These are phyloP conservation scores for Antennarius maculatus DNA, from an alignment of 2,797 vertebrate genomes.

Conservation along the genomic window DNA sequence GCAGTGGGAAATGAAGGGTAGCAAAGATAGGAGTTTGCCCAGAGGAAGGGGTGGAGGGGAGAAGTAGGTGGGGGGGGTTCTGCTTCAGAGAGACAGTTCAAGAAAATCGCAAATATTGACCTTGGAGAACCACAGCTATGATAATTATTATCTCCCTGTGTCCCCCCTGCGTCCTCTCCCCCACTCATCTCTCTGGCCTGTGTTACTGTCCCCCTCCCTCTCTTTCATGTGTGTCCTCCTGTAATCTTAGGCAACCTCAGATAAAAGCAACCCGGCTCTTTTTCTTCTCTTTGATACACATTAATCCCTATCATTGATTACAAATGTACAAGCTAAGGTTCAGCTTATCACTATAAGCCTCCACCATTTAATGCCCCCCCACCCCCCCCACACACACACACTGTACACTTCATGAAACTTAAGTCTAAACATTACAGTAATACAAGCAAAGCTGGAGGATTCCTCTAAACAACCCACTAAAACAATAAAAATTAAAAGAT, in stretches of 20 bases:
- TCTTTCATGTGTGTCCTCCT: conserved; percentile 58
- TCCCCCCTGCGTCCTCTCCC: conserved; percentile 10
- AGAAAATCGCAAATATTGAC: conserved; percentile 75
- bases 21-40: conserved; percentile 48
- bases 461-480: not conserved
- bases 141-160: conserved; percentile 65
- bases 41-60: conserved; percentile 40
- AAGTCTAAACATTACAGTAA: conserved; percentile 6
- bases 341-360: conserved; percentile 78
- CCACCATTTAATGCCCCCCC: conserved; percentile 60
- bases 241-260: conserved; percentile 77
- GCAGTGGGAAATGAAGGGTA: conserved; percentile 33
- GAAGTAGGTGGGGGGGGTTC: conserved; percentile 8
- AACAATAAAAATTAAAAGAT: not conserved
- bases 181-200: conserved; percentile 18
- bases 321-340: conserved; percentile 81
- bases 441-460: not conserved
- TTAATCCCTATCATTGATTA: conserved; percentile 86
- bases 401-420: conserved; percentile 35
- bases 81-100: conserved; percentile 54
- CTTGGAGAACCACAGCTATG: conserved; percentile 73
- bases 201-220: conserved; percentile 35
- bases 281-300: conserved; percentile 78
- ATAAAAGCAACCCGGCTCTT: conserved; percentile 77
- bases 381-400: not conserved